Base-by-base conservation (phyloP, 2,113 vertebrate genomes). In the Melanostigma gelatinosum region DNA sequence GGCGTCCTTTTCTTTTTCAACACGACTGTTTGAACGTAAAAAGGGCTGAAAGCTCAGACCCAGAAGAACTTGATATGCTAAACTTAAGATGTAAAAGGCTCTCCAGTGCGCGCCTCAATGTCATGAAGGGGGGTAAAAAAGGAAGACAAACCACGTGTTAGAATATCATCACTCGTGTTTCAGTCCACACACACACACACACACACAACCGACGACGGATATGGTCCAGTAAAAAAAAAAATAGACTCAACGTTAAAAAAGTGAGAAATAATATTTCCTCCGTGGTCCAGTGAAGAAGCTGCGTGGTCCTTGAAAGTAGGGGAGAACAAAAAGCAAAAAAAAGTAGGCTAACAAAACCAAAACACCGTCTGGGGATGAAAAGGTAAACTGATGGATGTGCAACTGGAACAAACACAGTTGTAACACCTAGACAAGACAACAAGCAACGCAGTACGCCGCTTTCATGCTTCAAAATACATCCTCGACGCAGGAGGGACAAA, bases 401-500 rank as follows among this genome's bases (percentile, higher is more conserved):
- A 55, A 63, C 70, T 62, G 34, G 48, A 50, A 36, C 34, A 48
- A 72, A 66, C 61, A 71, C 74, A 82, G 46, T 75, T 87, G 75
- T 29, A 74, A 65, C 64, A 66, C 75, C 84, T 18, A 70, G 36
- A 57, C n/a, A 29, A 48, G 75, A 22, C 76, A 48, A 75, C 55
- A 32, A 67, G 80, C 58, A n/a, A 73, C 52, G 52, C 36, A 8
- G 55, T 6, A 20, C 73, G 58, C 22, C 64, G 68, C 70, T 16
- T 62, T 80, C 78, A 68, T 34, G 79, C 75, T 55, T 70, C 50
- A 57, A 71, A 81, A 89, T 80, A 89, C 90, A 93, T 93, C 91
- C 91, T 86, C 69, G 38, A 18, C 76, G 69, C 79, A 67, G 72
- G 57, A 58, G 57, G 46, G 44, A 73, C 8, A 1, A 79, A 88